Conservation (phyloP, 2,113 vertebrate genomes). For the Leucoraja erinaceus region DNA sequence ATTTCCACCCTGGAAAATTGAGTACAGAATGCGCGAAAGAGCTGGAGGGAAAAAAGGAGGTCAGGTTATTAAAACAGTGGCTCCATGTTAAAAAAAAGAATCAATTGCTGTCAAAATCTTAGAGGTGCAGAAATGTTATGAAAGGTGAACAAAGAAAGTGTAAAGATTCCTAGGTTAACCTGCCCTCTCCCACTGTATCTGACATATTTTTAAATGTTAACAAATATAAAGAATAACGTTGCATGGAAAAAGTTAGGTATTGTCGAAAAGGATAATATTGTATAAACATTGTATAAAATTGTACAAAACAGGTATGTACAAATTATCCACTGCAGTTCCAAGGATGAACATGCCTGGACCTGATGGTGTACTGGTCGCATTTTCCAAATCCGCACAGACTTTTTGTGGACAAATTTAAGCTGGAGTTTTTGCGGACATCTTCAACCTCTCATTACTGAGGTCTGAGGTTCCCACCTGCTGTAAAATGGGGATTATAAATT, state of each 20-base stretch:
- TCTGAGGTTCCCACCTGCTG: too few relatives aligned
- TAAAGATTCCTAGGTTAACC: too few relatives aligned
- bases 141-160: background rate
- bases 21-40: too few relatives aligned
- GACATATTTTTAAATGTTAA: background rate
- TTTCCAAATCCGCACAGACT: too few relatives aligned
- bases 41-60: too few relatives aligned
- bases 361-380: too few relatives aligned
- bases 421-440: too few relatives aligned
- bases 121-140: background rate
- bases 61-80: background rate
- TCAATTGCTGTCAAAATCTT: background rate
- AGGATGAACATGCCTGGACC: too few relatives aligned
- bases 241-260: background rate
- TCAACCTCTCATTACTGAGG: too few relatives aligned
- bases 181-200: background rate
- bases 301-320: background rate
- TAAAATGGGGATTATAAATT: too few relatives aligned
- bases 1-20: too few relatives aligned
- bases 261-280: background rate
- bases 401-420: too few relatives aligned
- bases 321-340: background rate
- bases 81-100: background rate
- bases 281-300: background rate
- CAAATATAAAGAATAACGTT: background rate